phyloP scores from a whole-genome alignment of 2,113 vertebrate species.

The Columbina picui region DNA sequence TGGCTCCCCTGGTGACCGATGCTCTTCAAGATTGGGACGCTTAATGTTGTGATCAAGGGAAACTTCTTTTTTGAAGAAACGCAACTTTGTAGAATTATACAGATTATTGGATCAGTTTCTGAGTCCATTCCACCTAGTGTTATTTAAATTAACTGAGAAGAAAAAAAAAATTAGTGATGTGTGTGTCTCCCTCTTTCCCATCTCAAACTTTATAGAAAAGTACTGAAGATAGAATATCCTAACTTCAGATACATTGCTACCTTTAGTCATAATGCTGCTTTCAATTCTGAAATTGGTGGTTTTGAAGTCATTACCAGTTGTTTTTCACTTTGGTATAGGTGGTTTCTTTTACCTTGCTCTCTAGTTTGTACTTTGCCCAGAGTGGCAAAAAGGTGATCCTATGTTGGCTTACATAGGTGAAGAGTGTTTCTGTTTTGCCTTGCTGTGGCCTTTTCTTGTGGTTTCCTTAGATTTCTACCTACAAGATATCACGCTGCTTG shows the following conservation, averaged over 20 bases:
- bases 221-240: neutral
- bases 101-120: too few species aligned
- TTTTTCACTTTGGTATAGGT: neutral
- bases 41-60: neutral
- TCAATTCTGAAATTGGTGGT: neutral
- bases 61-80: neutral
- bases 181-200: neutral
- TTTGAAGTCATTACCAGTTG: neutral
- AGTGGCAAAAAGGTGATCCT: neutral
- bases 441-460: neutral
- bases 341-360: neutral
- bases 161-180: neutral
- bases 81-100: too few species aligned
- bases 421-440: neutral
- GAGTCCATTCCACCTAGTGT: neutral
- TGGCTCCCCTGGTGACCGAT: neutral
- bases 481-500: fast-evolving
- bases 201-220: neutral
- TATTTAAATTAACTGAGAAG: neutral
- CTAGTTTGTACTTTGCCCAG: neutral
- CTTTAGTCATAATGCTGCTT: neutral
- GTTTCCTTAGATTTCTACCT: neutral
- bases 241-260: neutral
- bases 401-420: neutral
- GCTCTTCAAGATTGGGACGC: neutral